Conservation (phyloP, 2,113 vertebrate species). For the Scomber japonicus region DNA sequence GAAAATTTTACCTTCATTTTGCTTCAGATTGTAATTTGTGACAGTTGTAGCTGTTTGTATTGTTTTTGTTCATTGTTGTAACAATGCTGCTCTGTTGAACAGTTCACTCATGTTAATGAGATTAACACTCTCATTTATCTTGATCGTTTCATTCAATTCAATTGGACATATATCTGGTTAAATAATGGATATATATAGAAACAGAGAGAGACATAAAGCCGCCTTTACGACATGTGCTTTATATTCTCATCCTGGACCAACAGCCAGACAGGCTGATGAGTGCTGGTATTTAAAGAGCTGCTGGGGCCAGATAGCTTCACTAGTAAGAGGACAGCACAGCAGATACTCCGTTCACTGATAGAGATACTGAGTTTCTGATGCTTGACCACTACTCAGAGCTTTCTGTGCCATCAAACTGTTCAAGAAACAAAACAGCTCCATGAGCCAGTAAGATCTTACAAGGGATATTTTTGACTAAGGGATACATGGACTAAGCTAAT, state of each 20-base stretch:
- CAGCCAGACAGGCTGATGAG: slow-evolving; percentile 54
- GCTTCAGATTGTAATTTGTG: too few relatives aligned
- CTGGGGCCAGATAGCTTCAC: slow-evolving; percentile 36
- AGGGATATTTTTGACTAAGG: slow-evolving; percentile 18
- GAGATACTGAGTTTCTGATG: slow-evolving; percentile 2
- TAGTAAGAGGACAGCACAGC: slow-evolving; percentile 19
- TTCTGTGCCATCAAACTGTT: background rate
- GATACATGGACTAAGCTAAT: slow-evolving; percentile 2
- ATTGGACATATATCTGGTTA: too few relatives aligned
- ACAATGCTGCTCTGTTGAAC: too few relatives aligned
- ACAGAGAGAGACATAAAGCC: background rate
- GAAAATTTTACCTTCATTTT: too few relatives aligned
- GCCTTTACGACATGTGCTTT: slow-evolving; percentile 25
- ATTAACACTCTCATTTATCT: too few relatives aligned
- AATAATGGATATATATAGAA: too few relatives aligned
- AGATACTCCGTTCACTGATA: slow-evolving; percentile 46
- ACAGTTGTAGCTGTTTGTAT: too few relatives aligned
- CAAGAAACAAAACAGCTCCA: background rate
- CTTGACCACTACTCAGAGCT: slow-evolving; percentile 9
- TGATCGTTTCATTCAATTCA: too few relatives aligned
- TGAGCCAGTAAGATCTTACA: background rate
- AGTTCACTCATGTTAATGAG: too few relatives aligned
- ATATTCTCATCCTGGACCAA: slow-evolving; percentile 22
- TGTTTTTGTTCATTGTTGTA: too few relatives aligned
- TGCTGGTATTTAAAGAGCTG: slow-evolving; percentile 68